Conservation (phyloP, 2,888 invertebrate genomes). For the Papilio gigon region DNA sequence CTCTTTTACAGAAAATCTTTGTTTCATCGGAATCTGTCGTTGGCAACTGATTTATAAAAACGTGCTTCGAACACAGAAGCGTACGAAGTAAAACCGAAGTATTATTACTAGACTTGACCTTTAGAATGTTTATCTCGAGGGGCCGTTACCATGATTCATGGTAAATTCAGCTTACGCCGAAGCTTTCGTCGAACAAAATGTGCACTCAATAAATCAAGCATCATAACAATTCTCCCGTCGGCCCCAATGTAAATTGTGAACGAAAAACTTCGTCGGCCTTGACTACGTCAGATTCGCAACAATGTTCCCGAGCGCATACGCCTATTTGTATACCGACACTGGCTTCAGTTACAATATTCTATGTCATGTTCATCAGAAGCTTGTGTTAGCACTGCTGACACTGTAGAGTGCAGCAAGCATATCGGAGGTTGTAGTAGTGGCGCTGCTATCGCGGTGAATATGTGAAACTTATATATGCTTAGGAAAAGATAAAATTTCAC, state of each 20-base stretch:
- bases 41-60: conserved; percentile 16
- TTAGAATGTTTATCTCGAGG: conserved; percentile 58
- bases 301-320: conserved; percentile 35
- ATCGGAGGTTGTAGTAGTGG: too few species aligned
- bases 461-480: too few species aligned
- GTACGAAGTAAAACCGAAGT: conserved; percentile 11
- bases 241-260: conserved; percentile 57
- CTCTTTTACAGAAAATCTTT: not conserved
- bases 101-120: conserved; percentile 50
- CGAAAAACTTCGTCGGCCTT: conserved; percentile 54
- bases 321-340: conserved; percentile 21
- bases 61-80: not conserved
- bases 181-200: conserved; percentile 62
- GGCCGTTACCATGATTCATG: conserved; percentile 67
- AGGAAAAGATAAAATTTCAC: too few species aligned
- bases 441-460: too few species aligned
- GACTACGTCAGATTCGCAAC: conserved; percentile 36
- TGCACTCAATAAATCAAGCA: conserved; percentile 71
- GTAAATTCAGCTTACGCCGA: conserved; percentile 53
- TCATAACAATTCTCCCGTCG: conserved; percentile 62
- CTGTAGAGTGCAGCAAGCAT: too few species aligned
- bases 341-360: not conserved
- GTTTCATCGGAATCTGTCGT: not conserved
- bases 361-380: not conserved
- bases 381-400: too few species aligned